Evolutionary conservation across 2,113 vertebrate species (phyloP).

Genomic region (Hypanus sabinus): DNA sequence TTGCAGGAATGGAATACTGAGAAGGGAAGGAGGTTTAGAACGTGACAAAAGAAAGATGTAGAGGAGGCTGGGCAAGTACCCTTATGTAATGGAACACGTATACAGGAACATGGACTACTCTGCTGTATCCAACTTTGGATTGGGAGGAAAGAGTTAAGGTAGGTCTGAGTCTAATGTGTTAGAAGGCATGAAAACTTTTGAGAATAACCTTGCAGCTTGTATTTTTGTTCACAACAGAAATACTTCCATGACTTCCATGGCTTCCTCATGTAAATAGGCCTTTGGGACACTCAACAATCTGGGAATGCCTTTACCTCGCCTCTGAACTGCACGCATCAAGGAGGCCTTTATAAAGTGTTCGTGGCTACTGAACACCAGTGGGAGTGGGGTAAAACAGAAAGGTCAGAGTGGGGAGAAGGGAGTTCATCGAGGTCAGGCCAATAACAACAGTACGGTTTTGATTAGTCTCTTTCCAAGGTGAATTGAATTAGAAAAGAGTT

Average conservation of each 20-base stretch:
- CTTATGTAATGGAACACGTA: background rate
- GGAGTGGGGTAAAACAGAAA: background rate
- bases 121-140: background rate
- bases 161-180: background rate
- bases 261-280: background rate
- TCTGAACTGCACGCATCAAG: background rate
- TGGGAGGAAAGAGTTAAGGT: background rate
- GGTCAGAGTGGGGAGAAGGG: background rate
- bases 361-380: background rate
- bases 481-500: background rate
- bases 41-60: too few relatives aligned
- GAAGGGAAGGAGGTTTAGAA: background rate
- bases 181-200: background rate
- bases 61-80: background rate
- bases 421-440: background rate
- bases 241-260: background rate
- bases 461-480: background rate
- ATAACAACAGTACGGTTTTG: background rate
- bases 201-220: background rate
- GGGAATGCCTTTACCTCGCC: background rate
- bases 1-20: background rate
- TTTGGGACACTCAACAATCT: background rate
- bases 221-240: background rate
- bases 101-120: background rate
- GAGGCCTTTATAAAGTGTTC: background rate